These are phyloP conservation scores for Acanthococcus lagerstroemiae DNA, from an alignment of 2,888 invertebrate genomes.

Conservation along the genomic window DNA sequence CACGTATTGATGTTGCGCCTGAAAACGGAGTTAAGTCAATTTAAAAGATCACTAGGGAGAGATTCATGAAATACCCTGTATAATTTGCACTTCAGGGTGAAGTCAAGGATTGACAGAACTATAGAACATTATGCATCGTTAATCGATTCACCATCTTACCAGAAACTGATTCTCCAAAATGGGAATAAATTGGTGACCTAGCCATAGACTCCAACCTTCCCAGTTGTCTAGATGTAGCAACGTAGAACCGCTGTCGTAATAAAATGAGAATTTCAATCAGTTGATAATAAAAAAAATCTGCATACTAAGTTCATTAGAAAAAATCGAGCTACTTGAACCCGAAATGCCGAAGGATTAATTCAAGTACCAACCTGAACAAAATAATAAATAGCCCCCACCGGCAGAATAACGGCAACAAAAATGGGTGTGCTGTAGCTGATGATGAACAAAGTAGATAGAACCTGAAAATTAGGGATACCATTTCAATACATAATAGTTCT, in stretches of 20 bases:
- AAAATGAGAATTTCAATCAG: no score
- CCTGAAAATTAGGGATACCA: no score
- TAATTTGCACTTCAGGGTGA: no score
- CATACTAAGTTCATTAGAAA: no score
- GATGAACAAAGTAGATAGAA: conserved; percentile 73
- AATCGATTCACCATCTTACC: conserved; percentile 37
- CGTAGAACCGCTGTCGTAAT: conserved; percentile 89
- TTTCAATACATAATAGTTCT: no score
- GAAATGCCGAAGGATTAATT: no score
- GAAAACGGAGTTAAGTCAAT: conserved; percentile 3
- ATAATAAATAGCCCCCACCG: conserved; percentile 71
- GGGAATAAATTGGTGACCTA: conserved; percentile 91
- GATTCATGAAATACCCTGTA: no score
- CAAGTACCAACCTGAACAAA: conserved; percentile 64
- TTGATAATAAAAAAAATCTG: no score
- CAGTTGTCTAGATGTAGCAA: no score
- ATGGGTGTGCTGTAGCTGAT: conserved; percentile 77
- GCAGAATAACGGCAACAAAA: conserved; percentile 67
- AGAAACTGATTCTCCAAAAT: conserved; percentile 89
- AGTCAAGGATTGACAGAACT: no score
- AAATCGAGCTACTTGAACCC: no score
- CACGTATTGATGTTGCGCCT: conserved; percentile 69
- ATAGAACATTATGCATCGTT: no score
- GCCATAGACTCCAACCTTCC: conserved; percentile 89
- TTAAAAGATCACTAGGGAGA: background rate